A percentile compares a stretch with the other conserved stretches of the same genome.
Conservation (phyloP, 2,888 invertebrate genomes). For the Polyommatus icarus region DNA sequence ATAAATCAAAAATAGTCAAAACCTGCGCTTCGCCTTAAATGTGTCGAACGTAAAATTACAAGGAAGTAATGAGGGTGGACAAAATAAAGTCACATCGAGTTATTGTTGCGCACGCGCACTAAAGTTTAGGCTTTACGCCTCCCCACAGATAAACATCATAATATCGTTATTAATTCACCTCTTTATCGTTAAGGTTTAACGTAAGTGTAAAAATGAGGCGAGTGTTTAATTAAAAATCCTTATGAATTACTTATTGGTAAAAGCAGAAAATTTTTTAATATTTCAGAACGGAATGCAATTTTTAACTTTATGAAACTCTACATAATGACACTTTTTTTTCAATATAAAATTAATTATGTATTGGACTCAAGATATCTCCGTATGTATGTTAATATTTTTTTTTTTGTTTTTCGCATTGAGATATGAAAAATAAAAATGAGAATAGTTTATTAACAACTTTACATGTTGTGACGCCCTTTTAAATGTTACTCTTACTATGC, state of each 20-base stretch:
- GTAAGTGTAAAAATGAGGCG: background rate
- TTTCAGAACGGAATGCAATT: background rate
- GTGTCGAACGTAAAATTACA: conserved; percentile 29
- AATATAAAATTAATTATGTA: background rate
- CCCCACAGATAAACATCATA: conserved; percentile 27
- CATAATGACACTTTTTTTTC: background rate
- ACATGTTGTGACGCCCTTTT: too few relatives aligned
- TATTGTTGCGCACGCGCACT: conserved; percentile 11
- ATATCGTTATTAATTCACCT: conserved; percentile 11
- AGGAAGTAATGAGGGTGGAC: conserved; percentile 29
- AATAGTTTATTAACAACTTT: too few relatives aligned
- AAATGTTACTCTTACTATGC: background rate
- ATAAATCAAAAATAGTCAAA: background rate
- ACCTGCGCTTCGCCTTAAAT: conserved; percentile 16
- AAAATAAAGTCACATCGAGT: conserved; percentile 26
- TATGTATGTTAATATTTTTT: background rate
- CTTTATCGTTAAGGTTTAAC: background rate
- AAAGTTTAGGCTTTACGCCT: conserved; percentile 28
- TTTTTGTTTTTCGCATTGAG: background rate
- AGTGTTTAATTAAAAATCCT: background rate
- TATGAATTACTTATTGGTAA: background rate
- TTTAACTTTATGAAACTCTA: background rate
- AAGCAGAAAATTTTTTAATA: background rate
- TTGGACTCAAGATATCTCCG: background rate
- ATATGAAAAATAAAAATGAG: too few relatives aligned